Conservation (phyloP, 1,140 invertebrate genomes). For the Drosophila littoralis region DNA sequence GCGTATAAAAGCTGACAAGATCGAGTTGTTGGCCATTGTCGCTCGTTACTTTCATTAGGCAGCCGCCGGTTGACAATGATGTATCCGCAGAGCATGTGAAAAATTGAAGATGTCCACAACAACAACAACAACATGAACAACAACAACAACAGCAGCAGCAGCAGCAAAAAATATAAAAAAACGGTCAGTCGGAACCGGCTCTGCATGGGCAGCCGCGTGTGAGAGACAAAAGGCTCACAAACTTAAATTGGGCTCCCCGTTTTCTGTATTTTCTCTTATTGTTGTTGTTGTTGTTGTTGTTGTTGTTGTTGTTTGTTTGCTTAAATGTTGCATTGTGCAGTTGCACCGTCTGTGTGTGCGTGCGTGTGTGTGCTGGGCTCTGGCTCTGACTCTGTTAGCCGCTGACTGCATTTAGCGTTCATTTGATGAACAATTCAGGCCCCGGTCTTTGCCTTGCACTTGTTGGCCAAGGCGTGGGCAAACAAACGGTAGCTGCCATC, state of each 20-base stretch:
- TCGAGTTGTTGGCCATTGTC: conserved; percentile 52
- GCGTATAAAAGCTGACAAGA: conserved; percentile 30
- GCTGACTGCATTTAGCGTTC: conserved; percentile 70
- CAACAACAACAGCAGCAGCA: conserved; percentile 35
- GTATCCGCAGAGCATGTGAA: conserved; percentile 79
- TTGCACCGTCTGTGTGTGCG: conserved; percentile 39
- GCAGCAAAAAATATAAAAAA: conserved; percentile 14
- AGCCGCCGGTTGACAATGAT: conserved; percentile 75
- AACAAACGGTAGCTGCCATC: conserved; percentile 62
- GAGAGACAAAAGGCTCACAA: conserved; percentile 48
- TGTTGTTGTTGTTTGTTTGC: conserved; percentile 58
- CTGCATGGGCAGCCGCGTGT: conserved; percentile 13
- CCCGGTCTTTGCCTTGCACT: conserved; percentile 63
- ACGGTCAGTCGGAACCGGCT: conserved; percentile 47
- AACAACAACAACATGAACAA: conserved; percentile 29
- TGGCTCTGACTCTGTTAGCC: conserved; percentile 12
- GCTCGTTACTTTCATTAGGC: conserved; percentile 78
- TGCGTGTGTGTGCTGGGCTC: conserved; percentile 40
- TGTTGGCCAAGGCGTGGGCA: conserved; percentile 64
- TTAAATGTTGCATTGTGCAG: conserved; percentile 80
- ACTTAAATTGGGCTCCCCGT: conserved; percentile 66
- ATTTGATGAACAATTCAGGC: conserved; percentile 78
- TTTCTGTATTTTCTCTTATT: conserved; percentile 12
- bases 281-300: conserved; percentile 20
- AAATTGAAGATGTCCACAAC: conserved; percentile 63